A percentile compares a stretch with the other conserved stretches of the same genome.
These are phyloP conservation scores for Halcyon chelicuti DNA, from an alignment of 2,797 vertebrate species.

Conservation along the genomic window DNA sequence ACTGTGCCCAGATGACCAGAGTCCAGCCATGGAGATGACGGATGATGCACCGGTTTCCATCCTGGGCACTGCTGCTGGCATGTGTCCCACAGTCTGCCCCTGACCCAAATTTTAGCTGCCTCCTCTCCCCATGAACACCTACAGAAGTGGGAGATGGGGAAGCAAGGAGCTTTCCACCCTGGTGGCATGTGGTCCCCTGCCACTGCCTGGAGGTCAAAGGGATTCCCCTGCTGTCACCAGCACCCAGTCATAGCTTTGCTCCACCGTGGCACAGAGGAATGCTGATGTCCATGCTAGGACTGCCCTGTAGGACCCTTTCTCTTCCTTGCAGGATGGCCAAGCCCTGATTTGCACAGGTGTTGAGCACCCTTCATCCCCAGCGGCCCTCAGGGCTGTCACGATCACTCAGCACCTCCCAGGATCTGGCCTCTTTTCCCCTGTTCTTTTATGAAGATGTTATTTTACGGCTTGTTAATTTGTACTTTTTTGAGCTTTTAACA, in stretches of 20 bases:
- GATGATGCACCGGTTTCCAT: neutral
- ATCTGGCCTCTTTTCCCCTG: slow-evolving; percentile 34
- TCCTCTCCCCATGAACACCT: neutral
- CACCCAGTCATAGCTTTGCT: neutral
- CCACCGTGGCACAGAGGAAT: neutral
- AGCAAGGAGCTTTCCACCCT: neutral
- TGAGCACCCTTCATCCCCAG: neutral
- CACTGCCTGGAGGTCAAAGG: neutral
- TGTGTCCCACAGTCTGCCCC: fast-evolving
- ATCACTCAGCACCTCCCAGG: slow-evolving; percentile 46
- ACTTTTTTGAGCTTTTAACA: slow-evolving; percentile 61
- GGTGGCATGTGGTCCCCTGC: too few relatives aligned
- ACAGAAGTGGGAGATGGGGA: neutral
- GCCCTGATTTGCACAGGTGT: neutral
- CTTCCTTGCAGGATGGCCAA: neutral
- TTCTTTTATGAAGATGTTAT: slow-evolving; percentile 50
- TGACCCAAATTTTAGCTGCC: neutral
- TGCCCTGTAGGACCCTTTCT: neutral
- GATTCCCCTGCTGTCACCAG: neutral
- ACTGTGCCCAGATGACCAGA: neutral
- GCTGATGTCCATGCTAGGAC: fast-evolving
- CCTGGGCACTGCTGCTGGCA: neutral
- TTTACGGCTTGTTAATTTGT: slow-evolving; percentile 69
- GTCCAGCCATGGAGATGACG: neutral
- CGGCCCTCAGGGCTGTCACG: neutral